Percentiles rank a stretch among this genome's conserved stretches.
These are phyloP conservation scores for Thera obeliscata DNA, from an alignment of 2,888 invertebrate genomes.

Conservation along the genomic window DNA sequence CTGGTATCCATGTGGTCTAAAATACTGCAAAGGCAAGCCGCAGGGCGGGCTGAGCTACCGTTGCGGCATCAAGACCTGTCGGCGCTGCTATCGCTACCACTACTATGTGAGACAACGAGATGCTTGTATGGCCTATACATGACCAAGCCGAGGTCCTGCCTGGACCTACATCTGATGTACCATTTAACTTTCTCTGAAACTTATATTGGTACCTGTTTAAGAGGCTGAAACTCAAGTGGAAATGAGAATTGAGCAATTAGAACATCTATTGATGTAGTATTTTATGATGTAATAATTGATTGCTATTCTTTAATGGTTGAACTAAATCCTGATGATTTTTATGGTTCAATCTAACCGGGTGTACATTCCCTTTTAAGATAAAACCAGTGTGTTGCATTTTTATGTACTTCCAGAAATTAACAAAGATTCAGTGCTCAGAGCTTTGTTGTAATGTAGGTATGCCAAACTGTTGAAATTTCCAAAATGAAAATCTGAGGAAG, in stretches of 20 bases:
- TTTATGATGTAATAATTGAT: constrained; percentile 3
- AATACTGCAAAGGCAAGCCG: constrained; percentile 95
- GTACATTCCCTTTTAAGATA: background rate
- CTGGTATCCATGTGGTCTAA: constrained; percentile 98
- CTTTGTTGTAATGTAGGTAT: constrained; percentile 9
- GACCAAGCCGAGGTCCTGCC: constrained; percentile 57
- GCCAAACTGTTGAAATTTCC: background rate
- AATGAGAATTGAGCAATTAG: constrained; percentile 23
- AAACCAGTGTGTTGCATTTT: background rate
- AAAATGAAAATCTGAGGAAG: constrained; percentile 4
- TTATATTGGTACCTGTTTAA: constrained; percentile 18
- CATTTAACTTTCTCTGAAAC: constrained; percentile 36
- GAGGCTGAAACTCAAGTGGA: constrained; percentile 26
- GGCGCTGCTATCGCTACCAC: constrained; percentile 94
- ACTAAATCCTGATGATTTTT: background rate
- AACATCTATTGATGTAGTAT: constrained; percentile 21
- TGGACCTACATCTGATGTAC: constrained; percentile 42
- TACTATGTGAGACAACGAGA: constrained; percentile 94
- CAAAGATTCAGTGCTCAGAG: background rate
- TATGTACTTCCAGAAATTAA: background rate
- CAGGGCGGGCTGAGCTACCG: constrained; percentile 89
- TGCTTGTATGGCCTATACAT: constrained; percentile 66
- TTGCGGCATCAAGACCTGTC: constrained; percentile 98
- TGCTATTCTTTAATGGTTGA: background rate
- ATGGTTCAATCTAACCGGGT: background rate